Evolutionary conservation across 2,888 invertebrate genomes (phyloP).

Genomic region (Ischnura elegans): DNA sequence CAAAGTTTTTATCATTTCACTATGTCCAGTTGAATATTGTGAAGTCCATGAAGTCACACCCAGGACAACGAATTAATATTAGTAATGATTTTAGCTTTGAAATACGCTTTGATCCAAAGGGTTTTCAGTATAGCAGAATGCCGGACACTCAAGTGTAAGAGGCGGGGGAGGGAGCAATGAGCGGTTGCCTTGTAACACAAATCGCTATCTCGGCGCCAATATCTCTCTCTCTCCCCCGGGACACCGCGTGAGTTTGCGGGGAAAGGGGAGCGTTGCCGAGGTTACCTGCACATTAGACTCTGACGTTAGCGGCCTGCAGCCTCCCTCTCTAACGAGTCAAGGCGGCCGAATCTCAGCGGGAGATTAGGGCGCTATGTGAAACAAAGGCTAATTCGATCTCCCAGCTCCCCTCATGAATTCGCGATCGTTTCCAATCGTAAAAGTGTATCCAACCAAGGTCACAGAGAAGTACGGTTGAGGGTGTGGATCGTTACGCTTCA

Average conservation of each 20-base stretch:
- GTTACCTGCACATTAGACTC: neutral
- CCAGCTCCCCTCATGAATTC: neutral
- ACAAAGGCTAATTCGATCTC: neutral
- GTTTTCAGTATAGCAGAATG: too few species aligned
- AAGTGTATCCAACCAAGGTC: too few species aligned
- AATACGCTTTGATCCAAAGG: too few species aligned
- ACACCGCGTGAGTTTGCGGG: neutral
- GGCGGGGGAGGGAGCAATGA: neutral
- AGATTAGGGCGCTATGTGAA: neutral
- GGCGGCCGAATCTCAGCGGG: neutral
- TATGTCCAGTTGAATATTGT: too few species aligned
- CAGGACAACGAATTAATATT: too few species aligned
- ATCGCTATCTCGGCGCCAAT: constrained; percentile 26
- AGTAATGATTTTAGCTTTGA: too few species aligned
- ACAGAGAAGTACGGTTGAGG: too few species aligned
- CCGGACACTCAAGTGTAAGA: neutral
- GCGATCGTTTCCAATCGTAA: too few species aligned
- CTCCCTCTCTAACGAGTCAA: neutral
- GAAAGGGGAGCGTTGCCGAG: neutral
- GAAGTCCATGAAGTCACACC: too few species aligned
- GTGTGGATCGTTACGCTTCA: too few species aligned
- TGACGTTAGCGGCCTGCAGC: too few species aligned
- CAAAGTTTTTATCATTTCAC: too few species aligned
- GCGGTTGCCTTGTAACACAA: constrained; percentile 29
- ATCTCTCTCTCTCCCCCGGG: neutral